phyloP scores from a whole-genome alignment of 2,113 vertebrate genomes.

The Plecturocebus donacophilus region DNA sequence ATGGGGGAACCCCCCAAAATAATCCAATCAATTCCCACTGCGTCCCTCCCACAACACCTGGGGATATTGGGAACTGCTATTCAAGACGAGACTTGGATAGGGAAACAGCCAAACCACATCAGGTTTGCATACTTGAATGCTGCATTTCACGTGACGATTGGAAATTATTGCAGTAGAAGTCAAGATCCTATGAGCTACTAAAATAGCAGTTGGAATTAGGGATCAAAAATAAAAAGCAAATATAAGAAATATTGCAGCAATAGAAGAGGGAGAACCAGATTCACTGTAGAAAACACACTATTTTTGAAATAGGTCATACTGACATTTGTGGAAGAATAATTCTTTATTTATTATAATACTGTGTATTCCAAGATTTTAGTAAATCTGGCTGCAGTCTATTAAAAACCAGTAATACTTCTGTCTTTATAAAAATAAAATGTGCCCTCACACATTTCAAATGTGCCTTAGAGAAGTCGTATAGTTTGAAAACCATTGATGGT shows the following conservation, averaged over 20 bases:
- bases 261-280: background rate
- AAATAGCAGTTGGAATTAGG: background rate
- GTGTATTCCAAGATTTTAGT: background rate
- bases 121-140: background rate
- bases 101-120: no score
- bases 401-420: background rate
- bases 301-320: background rate
- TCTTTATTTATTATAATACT: background rate
- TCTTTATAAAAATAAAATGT: background rate
- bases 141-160: background rate
- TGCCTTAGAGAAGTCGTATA: background rate
- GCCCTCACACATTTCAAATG: background rate
- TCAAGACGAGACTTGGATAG: no score
- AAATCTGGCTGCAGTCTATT: background rate
- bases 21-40: no score
- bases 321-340: background rate
- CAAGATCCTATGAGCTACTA: background rate
- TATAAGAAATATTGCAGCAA: background rate
- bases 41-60: no score
- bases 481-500: slow-evolving; percentile 57
- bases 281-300: background rate
- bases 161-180: background rate
- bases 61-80: no score
- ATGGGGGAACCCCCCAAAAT: no score
- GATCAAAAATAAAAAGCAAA: background rate